Evolutionary conservation across 2,888 invertebrate species (phyloP), one percentile per base, ranked within the genome.

Genomic region (Pachliopta kotzebuea): DNA sequence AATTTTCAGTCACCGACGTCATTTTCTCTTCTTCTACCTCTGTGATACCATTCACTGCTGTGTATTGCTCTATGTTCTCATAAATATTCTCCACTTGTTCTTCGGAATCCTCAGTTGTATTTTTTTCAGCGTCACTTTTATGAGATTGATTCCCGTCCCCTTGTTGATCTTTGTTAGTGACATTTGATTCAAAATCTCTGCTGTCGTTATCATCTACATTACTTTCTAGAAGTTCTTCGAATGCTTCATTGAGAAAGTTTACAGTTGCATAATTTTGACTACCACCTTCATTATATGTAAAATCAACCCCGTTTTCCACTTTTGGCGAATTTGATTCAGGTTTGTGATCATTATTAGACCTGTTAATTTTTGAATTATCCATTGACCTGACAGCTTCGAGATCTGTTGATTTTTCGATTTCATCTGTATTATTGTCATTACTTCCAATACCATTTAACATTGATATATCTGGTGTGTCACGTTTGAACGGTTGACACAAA

Each of bases 181-280:
- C 56, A 37, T 55, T 49, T 11, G 26, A 31, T 54, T 75, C 77
- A 54, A 74, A 74, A 58, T 83, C 82, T 66, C 80, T 86, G 57
- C 71, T 72, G 66, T 90, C 90, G n/a, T 79, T 77, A 52, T 85
- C 86, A 66, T 89, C 88, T 6, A 92, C 90, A 65, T 92, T 92
- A 66, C 90, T 92, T 62, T 92, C 92, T 14, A 88, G 66, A 3
- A 91, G 72, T 68, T 90, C 90, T 74, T 91, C 91, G 65, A 90
- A 90, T 0, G 86, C 79, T 71, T 89, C 89, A 62, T 76, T 85
- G 18, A 91, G 70, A 74, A 88, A 88, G 69, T 86, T 81, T 0
- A 90, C 88, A 1, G 85, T 90, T 0, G 90, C 90, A 63, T 79
- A 90, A 49, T 72, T 71, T 71, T 87, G 81, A 56, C 80, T 84